Percentiles rank a stretch among this genome's conserved stretches.
Evolutionary conservation across 2,113 vertebrate genomes (phyloP).

Genomic region (Plotosus lineatus): DNA sequence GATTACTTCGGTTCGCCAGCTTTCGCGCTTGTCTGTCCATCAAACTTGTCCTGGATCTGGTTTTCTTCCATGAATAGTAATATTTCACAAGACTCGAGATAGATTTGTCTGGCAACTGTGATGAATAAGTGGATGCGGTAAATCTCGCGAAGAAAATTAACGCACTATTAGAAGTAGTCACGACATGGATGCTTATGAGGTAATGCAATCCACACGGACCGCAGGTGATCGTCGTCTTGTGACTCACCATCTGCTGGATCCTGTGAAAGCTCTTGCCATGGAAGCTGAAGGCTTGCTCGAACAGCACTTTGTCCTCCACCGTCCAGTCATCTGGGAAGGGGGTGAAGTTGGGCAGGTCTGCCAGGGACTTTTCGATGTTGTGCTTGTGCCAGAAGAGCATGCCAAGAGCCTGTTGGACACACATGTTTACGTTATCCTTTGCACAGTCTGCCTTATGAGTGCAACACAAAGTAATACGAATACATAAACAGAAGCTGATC

Average conservation of each 20-base stretch:
- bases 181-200: neutral
- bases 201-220: neutral
- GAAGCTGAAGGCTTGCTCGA: constrained; percentile 99
- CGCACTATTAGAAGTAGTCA: too few relatives aligned
- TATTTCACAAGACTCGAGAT: constrained; percentile 99
- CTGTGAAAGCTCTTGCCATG: constrained; percentile 99
- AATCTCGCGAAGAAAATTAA: neutral
- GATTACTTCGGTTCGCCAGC: constrained; percentile 87
- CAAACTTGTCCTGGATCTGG: constrained; percentile 93
- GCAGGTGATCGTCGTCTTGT: neutral
- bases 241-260: constrained; percentile 96
- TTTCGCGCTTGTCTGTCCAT: constrained; percentile 98
- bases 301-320: constrained; percentile 96
- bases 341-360: constrained; percentile 97
- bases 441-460: neutral
- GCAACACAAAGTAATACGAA: neutral
- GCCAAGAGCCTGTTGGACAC: constrained; percentile 85
- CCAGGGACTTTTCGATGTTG: constrained; percentile 96
- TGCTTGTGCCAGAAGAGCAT: constrained; percentile 99
- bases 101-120: constrained; percentile 95
- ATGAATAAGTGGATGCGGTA: constrained; percentile 20
- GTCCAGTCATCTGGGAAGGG: constrained; percentile 99
- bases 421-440: constrained; percentile 12
- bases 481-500: neutral
- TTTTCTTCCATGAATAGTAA: constrained; percentile 99